phyloP scores from a whole-genome alignment of 2,797 vertebrate genomes.

The Acipenser transmontanus region DNA sequence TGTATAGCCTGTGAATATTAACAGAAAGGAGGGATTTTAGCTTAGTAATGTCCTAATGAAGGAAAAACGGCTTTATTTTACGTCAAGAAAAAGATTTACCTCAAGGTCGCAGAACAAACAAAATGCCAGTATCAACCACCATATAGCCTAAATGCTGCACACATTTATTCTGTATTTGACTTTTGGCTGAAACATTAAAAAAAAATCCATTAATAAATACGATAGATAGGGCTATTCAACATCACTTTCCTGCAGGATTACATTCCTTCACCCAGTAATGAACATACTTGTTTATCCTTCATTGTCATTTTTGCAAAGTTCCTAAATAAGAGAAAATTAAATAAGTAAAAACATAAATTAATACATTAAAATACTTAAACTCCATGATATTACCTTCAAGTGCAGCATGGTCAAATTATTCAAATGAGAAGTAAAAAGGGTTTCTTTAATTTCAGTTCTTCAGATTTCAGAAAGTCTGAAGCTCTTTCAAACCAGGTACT shows the following conservation, averaged over 20 bases:
- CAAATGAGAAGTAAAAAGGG: neutral
- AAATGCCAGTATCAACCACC: slow-evolving; percentile 45
- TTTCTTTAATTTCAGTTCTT: slow-evolving; percentile 6
- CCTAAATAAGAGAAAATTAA: neutral
- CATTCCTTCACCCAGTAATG: too few relatives aligned
- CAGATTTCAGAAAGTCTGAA: slow-evolving; percentile 36
- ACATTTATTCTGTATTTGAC: slow-evolving; percentile 57
- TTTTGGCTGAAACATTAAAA: slow-evolving; percentile 44
- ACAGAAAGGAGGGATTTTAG: neutral
- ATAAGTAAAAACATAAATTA: too few relatives aligned
- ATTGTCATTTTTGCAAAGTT: slow-evolving; percentile 24
- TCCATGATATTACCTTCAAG: too few relatives aligned
- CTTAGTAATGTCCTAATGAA: neutral
- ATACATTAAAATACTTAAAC: too few relatives aligned
- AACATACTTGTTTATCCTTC: slow-evolving; percentile 22
- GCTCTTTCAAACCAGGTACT: slow-evolving; percentile 69
- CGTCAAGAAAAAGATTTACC: slow-evolving; percentile 41
- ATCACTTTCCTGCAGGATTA: too few relatives aligned
- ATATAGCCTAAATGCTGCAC: slow-evolving; percentile 58
- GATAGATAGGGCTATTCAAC: too few relatives aligned
- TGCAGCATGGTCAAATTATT: neutral
- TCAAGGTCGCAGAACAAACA: slow-evolving; percentile 48
- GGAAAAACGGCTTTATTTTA: neutral
- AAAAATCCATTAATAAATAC: too few relatives aligned
- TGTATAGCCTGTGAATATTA: slow-evolving; percentile 54